Conservation (phyloP, 2,113 vertebrate species). For the Megaceryle maxima region DNA sequence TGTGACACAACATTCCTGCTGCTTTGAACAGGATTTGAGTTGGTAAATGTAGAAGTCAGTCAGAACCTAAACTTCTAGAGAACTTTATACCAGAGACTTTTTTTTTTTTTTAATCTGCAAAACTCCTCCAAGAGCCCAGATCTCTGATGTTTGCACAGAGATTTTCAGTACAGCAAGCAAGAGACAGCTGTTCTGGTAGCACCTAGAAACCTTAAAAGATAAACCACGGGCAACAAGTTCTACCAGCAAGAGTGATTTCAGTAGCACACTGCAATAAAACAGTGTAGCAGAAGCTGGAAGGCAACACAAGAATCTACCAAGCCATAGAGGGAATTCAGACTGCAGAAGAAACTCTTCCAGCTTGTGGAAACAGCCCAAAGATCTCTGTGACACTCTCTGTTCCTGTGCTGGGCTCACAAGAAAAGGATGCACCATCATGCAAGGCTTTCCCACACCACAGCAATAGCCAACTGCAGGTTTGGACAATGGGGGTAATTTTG, state of each 20-base stretch:
- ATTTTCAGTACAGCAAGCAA: constrained; percentile 20
- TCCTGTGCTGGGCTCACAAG: not conserved
- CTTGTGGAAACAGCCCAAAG: not conserved
- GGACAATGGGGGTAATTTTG: not conserved
- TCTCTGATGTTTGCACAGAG: not conserved
- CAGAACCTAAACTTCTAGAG: constrained; percentile 27
- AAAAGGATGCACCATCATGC: fast-evolving
- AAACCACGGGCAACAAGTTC: not conserved
- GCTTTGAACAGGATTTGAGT: not conserved
- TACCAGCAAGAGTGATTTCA: not conserved
- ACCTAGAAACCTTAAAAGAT: constrained; percentile 23
- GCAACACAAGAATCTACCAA: not conserved
- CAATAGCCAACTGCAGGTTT: not conserved
- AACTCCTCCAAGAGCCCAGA: constrained; percentile 23
- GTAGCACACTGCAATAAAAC: not conserved
- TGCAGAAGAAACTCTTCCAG: not conserved
- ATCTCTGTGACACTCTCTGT: not conserved
- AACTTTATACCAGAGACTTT: not conserved
- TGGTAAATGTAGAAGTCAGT: not conserved
- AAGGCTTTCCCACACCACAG: not conserved
- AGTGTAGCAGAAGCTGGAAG: not conserved
- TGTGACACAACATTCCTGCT: not conserved
- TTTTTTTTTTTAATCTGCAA: constrained; percentile 13
- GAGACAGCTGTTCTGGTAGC: not conserved
- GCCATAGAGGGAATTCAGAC: not conserved